Evolutionary conservation across 2,888 invertebrate genomes (phyloP).

Genomic region (Trachelus tabidus): DNA sequence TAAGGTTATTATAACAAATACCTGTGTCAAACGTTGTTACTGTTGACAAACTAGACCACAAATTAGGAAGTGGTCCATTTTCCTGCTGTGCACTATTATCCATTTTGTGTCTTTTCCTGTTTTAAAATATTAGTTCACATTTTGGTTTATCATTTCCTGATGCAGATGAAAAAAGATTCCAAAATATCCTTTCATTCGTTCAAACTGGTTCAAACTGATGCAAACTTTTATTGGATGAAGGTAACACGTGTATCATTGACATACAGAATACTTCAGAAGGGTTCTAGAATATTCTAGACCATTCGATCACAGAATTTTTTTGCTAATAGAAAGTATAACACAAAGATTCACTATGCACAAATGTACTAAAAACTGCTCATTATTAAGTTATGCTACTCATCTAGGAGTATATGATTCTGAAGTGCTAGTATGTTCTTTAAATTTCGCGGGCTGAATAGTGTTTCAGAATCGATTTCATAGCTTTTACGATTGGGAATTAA

Average conservation of each 20-base stretch:
- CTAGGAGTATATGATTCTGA: background rate
- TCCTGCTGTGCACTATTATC: constrained; percentile 22
- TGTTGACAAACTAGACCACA: constrained; percentile 56
- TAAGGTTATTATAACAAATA: constrained; percentile 22
- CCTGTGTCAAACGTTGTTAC: constrained; percentile 61
- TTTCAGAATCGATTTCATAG: background rate
- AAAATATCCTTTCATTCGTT: background rate
- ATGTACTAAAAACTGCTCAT: background rate
- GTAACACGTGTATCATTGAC: background rate
- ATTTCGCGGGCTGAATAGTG: background rate
- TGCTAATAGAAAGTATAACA: background rate
- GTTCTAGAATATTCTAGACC: background rate
- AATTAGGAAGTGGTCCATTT: constrained; percentile 43
- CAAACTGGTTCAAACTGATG: background rate
- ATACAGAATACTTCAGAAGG: background rate
- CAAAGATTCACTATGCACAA: background rate
- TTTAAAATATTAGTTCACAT: background rate
- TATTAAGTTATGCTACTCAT: background rate
- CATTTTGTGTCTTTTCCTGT: background rate
- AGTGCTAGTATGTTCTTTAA: background rate
- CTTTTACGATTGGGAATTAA: background rate
- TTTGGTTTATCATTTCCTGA: background rate
- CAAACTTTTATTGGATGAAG: background rate
- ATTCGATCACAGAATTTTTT: background rate
- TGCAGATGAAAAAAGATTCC: background rate